A percentile compares a stretch with the other conserved stretches of the same genome.
These are phyloP conservation scores for Entomobrya multifasciata DNA, from an alignment of 2,888 invertebrate genomes.

Conservation along the genomic window DNA sequence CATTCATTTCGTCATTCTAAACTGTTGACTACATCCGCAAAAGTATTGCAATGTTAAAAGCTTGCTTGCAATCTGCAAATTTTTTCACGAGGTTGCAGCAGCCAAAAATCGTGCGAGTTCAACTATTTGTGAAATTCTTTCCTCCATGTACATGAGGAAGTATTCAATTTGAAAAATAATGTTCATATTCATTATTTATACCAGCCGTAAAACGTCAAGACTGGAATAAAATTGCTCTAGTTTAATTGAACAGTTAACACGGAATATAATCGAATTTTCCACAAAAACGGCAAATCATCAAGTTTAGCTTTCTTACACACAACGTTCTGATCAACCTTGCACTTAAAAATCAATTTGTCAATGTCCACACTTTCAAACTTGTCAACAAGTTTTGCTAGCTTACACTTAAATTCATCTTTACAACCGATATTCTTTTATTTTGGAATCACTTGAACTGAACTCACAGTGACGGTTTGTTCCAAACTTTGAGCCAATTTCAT, in stretches of 20 bases:
- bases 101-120: slow-evolving; percentile 53
- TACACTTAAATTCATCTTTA: too few relatives aligned
- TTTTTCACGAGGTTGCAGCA: slow-evolving; percentile 41
- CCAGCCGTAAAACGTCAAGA: not conserved
- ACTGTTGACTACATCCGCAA: not conserved
- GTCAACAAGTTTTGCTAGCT: not conserved
- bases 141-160: slow-evolving; percentile 64
- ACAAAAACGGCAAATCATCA: not conserved
- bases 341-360: slow-evolving; percentile 8
- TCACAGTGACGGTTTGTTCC: not conserved
- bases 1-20: not conserved
- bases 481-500: not conserved
- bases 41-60: not conserved
- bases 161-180: slow-evolving; percentile 68
- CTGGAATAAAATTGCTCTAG: not conserved
- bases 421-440: too few relatives aligned
- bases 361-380: not conserved
- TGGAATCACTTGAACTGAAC: too few relatives aligned
- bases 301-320: not conserved
- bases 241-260: not conserved
- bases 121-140: slow-evolving; percentile 53
- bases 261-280: not conserved
- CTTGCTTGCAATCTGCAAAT: not conserved
- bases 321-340: not conserved
- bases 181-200: slow-evolving; percentile 58